Percentiles rank a stretch among this genome's conserved stretches.
Conservation (phyloP, 64 coral and sea anemone species). For the Porites australiensis region DNA sequence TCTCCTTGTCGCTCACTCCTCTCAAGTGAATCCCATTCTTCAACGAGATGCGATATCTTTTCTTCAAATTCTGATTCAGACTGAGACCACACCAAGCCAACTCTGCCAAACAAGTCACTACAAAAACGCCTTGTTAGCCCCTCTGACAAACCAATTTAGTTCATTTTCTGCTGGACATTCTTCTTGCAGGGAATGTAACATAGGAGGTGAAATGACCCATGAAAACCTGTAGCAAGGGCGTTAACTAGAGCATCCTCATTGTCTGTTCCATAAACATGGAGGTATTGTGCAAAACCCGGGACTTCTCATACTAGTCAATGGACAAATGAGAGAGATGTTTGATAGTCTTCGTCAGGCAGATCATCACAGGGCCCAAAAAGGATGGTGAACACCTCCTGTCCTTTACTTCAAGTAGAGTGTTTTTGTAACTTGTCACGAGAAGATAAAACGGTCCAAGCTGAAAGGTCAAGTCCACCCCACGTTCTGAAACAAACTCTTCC, state of each 20-base stretch:
- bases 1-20: not conserved
- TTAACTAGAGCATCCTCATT: constrained; percentile 39
- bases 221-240: constrained; percentile 37
- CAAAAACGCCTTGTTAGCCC: not conserved
- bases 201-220: not conserved
- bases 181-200: constrained; percentile 57
- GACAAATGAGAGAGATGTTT: constrained; percentile 33
- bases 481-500: not conserved
- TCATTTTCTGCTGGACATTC: constrained; percentile 53
- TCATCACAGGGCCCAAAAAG: not conserved
- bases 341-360: constrained; percentile 43
- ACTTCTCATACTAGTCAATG: not conserved
- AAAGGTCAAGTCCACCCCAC: constrained; percentile 30
- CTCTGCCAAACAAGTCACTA: constrained; percentile 1
- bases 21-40: constrained; percentile 38
- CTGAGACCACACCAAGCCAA: constrained; percentile 51
- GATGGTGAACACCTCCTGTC: not conserved
- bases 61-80: constrained; percentile 40
- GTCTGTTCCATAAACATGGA: constrained; percentile 50
- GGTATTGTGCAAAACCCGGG: constrained; percentile 3
- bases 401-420: constrained; percentile 3
- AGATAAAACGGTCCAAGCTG: constrained; percentile 70
- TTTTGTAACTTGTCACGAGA: constrained; percentile 53
- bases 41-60: not conserved
- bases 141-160: constrained; percentile 14